Evolutionary conservation across 2,113 vertebrate genomes (phyloP), one percentile per base, ranked within the genome.

Genomic region (Peucedramus taeniatus): DNA sequence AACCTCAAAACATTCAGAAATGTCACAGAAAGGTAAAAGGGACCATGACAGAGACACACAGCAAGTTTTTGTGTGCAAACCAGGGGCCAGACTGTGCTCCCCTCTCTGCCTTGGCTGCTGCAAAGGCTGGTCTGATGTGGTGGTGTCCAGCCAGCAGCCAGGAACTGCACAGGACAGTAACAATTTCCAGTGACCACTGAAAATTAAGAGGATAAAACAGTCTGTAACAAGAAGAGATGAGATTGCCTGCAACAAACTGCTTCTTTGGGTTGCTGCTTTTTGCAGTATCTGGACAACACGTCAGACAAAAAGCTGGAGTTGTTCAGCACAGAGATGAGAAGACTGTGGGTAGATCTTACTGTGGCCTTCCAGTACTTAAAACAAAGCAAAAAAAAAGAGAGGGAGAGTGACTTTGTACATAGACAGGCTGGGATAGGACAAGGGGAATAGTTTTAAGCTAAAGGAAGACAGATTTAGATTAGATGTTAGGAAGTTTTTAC

Each of bases 11-110:
- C 56, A 94, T 54, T 88, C 94, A 82, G 64, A 89, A 94, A 81
- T 83, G 40, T 93, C 82, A 83, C 71, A 50, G 64, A 91, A 60
- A 96, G 88, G 90, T 95, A 94, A 94, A 94, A 90, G 35, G 65
- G 45, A 89, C 6, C 2, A 20, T 5, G 35, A 51, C 17, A 63
- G 50, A 64, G 28, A 49, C 16, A 11, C 28, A 24, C 51, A 30
- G 18, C 15, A 11, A 61, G 28, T 5, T 61, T 89, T 85, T 89
- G 63, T 81, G 66, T 39, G 42, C 47, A 86, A 68, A 57, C 11
- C 10, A 42, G 65, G 17, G 18, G 10, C 44, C 31, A 23, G 72
- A 1, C 31, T 51, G 13, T 13, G 13, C 69, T 79, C 45, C 7
- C 74, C 82, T 76, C 65, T 53, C 49, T 87, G 72, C 50, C 76